Conservation (phyloP, 1,140 invertebrate genomes). For the Rhagoletis pomonella region DNA sequence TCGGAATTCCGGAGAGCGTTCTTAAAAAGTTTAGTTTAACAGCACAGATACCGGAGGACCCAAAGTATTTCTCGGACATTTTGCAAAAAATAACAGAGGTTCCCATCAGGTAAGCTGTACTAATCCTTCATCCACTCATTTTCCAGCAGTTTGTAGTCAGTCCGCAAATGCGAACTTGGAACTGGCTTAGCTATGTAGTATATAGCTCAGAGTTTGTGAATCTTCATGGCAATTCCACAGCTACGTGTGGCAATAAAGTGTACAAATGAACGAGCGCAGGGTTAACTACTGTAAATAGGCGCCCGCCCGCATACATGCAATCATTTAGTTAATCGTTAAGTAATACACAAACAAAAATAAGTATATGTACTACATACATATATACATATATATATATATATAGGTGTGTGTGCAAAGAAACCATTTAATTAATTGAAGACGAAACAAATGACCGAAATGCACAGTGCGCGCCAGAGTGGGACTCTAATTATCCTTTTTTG, state of each 20-base stretch:
- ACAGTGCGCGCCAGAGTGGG: constrained; percentile 28
- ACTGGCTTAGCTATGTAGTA: too few species aligned
- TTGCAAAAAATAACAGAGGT: too few species aligned
- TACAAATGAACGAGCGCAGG: not conserved
- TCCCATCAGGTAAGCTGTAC: too few species aligned
- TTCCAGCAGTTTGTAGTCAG: too few species aligned
- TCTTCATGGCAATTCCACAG: not conserved
- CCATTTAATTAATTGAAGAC: constrained; percentile 48
- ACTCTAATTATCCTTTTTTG: constrained; percentile 51
- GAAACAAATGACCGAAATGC: constrained; percentile 35
- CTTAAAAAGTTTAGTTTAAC: too few species aligned
- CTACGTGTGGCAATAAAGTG: constrained; percentile 26
- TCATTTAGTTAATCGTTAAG: too few species aligned
- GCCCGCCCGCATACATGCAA: not conserved
- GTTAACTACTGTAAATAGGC: not conserved
- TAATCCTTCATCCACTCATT: too few species aligned
- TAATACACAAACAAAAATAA: too few species aligned
- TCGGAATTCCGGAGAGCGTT: too few species aligned
- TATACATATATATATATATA: not conserved
- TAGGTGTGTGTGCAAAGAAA: not conserved
- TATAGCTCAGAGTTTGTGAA: not conserved
- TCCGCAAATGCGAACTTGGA: too few species aligned
- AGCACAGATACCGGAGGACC: too few species aligned
- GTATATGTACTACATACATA: not conserved
- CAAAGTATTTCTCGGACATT: too few species aligned